Evolutionary conservation across 2,797 vertebrate species (phyloP).

Genomic region (Manis pentadactyla): DNA sequence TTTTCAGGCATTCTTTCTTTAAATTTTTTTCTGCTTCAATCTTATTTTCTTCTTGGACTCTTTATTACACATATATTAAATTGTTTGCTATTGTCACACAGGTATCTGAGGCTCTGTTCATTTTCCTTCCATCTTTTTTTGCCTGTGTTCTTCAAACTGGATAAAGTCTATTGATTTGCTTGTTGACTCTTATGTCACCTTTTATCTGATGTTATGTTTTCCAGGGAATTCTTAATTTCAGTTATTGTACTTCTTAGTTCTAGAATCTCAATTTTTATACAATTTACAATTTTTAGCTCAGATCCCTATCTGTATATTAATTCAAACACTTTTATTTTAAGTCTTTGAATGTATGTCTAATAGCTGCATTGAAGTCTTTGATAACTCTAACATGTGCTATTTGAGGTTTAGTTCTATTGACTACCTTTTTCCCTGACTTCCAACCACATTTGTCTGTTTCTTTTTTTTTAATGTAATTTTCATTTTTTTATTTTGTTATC

Average conservation of each 20-base stretch:
- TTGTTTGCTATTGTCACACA: neutral
- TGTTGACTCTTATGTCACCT: neutral
- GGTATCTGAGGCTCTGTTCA: neutral
- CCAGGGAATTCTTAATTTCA: neutral
- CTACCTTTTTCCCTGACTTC: slow-evolving; percentile 22
- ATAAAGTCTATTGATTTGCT: neutral
- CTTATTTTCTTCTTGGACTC: neutral
- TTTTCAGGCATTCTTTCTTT: neutral
- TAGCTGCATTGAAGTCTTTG: neutral
- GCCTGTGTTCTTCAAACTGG: neutral
- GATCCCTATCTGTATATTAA: neutral
- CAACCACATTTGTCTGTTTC: neutral
- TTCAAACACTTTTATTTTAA: slow-evolving; percentile 54
- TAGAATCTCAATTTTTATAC: slow-evolving; percentile 30
- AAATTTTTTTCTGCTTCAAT: neutral
- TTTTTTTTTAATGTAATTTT: neutral
- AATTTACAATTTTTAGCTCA: slow-evolving; percentile 17
- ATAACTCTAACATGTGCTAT: neutral
- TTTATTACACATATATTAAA: neutral
- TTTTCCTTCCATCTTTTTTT: neutral
- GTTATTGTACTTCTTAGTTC: neutral
- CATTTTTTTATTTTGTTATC: no score
- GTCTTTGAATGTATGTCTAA: neutral
- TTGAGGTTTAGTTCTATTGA: neutral
- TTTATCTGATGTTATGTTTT: neutral